Evolutionary conservation across 2,888 invertebrate genomes (phyloP).

Genomic region (Colostygia pectinataria): DNA sequence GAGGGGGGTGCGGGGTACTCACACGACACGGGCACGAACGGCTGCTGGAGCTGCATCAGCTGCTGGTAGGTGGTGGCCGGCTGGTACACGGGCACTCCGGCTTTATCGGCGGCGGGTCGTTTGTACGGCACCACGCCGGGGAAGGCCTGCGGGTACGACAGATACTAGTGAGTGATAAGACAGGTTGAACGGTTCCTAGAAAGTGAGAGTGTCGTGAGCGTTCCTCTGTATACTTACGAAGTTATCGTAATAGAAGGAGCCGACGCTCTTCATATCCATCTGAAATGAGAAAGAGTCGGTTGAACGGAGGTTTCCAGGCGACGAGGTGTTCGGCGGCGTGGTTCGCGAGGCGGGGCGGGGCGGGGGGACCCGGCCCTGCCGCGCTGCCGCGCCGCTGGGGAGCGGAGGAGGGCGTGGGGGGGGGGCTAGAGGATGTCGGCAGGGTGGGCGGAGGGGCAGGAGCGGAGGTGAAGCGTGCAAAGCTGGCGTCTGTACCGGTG

Average conservation of each 20-base stretch:
- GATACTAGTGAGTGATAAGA: constrained; percentile 25
- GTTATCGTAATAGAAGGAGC: constrained; percentile 97
- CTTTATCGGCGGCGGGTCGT: constrained; percentile 97
- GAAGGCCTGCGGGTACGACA: constrained; percentile 87
- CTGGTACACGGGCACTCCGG: constrained; percentile 97
- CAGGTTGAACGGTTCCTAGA: constrained; percentile 23
- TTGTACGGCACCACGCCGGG: constrained; percentile 98
- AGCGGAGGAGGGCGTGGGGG: constrained; percentile 58
- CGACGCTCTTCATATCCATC: constrained; percentile 98
- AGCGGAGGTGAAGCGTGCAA: constrained; percentile 84
- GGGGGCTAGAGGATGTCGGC: constrained; percentile 55
- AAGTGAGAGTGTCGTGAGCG: constrained; percentile 3
- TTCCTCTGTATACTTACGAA: constrained; percentile 89
- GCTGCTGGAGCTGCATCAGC: constrained; percentile 96
- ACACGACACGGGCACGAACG: constrained; percentile 99
- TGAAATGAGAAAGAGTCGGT: constrained; percentile 86
- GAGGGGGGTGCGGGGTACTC: constrained; percentile 93
- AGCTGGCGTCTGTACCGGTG: constrained; percentile 94
- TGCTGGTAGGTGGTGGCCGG: constrained; percentile 97
- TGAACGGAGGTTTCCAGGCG: constrained; percentile 59
- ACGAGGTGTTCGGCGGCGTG: constrained; percentile 57
- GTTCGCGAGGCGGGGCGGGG: constrained; percentile 51
- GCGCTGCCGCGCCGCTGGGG: constrained; percentile 49
- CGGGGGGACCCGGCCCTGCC: constrained; percentile 55
- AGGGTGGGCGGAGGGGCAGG: constrained; percentile 59